Base-by-base conservation (phyloP, 2,888 invertebrate species). In the Bhutanitis thaidina region DNA sequence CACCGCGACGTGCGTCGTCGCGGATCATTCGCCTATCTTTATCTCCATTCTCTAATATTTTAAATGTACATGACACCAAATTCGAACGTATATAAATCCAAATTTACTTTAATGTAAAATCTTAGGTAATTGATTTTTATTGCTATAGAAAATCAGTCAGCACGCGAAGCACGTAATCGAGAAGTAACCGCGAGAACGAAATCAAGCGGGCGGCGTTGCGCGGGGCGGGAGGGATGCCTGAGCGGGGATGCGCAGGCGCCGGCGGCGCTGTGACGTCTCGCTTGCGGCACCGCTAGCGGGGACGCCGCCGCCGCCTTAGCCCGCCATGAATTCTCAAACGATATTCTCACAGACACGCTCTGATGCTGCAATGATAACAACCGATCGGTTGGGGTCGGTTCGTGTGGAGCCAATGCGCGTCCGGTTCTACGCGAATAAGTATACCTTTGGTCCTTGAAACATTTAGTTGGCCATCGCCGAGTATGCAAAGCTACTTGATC, bases 81-180 rank as follows among this genome's bases (percentile, higher is more conserved):
- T 90, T 87, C 82, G 87, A 89, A 89, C 88, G 87, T 88, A 88
- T 89, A 89, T 88, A 88, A 87, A 84, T 89, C 88, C 89, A 90
- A 90, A 90, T 90, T 88, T 88, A 89, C 77, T 85, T 88, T 87
- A 87, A 90, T 90, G 89, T 90, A 90, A 90, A 89, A 90, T 86
- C 89, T 90, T 90, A 90, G 89, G 89, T 90, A 90, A 90, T 90
- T 90, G 89, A 90, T 87, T 90, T 88, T 90, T 90, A 90, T 90
- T 90, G 90, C 90, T 90, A 90, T 90, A 90, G 90, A 90, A 90
- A 90, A 90, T 90, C 90, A 90, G 90, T 90, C 90, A 90, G 90
- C 90, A 90, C 90, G 90, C 90, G 87, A 90, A 90, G 90, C 90
- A 90, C 90, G 90, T 89, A 90, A 90, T 90, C 87, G 88, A 90